A percentile compares a stretch with the other conserved stretches of the same genome.
Evolutionary conservation across 2,888 invertebrate species (phyloP).

Genomic region (Tetrapedia diversipes): DNA sequence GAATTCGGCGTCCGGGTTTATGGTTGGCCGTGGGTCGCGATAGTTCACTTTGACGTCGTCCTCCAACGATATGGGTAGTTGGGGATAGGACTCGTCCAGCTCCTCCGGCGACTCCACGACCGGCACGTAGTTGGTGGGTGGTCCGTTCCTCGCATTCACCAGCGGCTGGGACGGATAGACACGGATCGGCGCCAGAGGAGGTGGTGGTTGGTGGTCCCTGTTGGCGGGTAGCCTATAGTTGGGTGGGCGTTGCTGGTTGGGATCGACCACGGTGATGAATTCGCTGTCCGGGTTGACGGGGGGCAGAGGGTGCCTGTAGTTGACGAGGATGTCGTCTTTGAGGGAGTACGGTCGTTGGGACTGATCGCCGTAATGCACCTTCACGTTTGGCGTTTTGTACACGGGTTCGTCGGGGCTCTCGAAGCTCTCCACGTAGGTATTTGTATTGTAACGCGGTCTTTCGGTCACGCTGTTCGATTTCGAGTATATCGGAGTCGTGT

Average conservation of each 20-base stretch:
- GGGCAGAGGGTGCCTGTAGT: constrained; percentile 88
- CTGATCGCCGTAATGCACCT: constrained; percentile 85
- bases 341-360: constrained; percentile 83
- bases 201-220: constrained; percentile 20
- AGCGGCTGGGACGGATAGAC: constrained; percentile 42
- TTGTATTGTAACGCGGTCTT: constrained; percentile 72
- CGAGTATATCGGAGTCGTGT: constrained; percentile 81
- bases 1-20: constrained; percentile 86
- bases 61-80: constrained; percentile 76
- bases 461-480: constrained; percentile 74
- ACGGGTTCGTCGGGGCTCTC: constrained; percentile 64
- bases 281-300: constrained; percentile 87
- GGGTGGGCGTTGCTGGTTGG: constrained; percentile 44
- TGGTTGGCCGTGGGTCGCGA: constrained; percentile 85
- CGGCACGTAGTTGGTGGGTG: constrained; percentile 70
- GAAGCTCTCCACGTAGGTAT: constrained; percentile 69
- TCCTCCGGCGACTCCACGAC: constrained; percentile 65
- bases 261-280: constrained; percentile 77
- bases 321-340: constrained; percentile 88
- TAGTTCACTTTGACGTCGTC: constrained; percentile 86
- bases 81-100: constrained; percentile 48
- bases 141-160: constrained; percentile 32
- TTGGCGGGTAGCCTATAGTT: constrained; percentile 53
- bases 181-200: constrained; percentile 46
- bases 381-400: constrained; percentile 82